Base-by-base conservation (phyloP, 2,888 invertebrate genomes). In the Alitta virens region DNA sequence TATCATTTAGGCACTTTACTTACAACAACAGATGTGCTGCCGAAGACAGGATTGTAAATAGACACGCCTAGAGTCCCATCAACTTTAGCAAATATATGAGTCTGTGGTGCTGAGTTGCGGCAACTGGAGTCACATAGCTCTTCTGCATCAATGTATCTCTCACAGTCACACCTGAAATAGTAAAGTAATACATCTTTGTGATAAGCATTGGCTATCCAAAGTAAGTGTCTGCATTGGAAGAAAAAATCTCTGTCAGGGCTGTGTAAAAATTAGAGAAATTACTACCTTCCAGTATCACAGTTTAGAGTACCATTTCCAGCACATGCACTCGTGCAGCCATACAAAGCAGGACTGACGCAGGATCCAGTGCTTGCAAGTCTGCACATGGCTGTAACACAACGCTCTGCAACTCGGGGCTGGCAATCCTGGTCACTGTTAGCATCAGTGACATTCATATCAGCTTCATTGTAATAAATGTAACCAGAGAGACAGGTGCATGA, bases 391-490 rank as follows among this genome's bases (percentile, higher is more conserved):
- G 63, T 58, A 1, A 69, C 56, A 63, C 79, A 79, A 7, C 74
- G 61, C 7, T 49, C 40, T 43, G 72, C 70, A 1, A 75, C 75
- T 25, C 75, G 70, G 57, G 72, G 70, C 67, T 79, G 79, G 63
- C 79, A 79, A 63, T 78, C 74, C 26, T 69, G 24, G 43, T 60
- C 56, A 18, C 57, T 51, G 56, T 68, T 58, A 16, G 56, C 60
- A 46, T 68, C 66, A 1, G 61, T 38, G 50, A 50, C 49, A 14
- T 49, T 27, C 14, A 12, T 52, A 54, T 76, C 74, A 0, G 69
- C 67, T 42, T 75, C 74, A 63, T 79, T 72, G 64, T 74, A 80
- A 67, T 72, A 79, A 38, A 74, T 66, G 64, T 75, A 79, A 12
- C 77, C 77, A 23, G 69, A 61, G 54, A 63, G 33, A 57, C 79